phyloP scores from a whole-genome alignment of 1,140 invertebrate species.

The Rhopalosiphum maidis region DNA sequence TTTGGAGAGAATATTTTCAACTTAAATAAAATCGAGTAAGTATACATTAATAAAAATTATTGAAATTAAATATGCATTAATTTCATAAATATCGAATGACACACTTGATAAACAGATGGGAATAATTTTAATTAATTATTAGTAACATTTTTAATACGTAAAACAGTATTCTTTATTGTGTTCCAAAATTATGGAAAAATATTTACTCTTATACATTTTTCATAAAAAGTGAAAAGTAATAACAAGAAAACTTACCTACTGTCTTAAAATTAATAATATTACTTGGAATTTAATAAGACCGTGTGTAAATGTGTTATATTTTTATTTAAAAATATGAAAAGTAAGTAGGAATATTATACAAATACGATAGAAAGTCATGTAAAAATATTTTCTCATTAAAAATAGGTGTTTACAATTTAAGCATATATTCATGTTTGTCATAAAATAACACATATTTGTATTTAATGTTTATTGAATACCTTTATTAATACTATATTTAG shows the following conservation, averaged over 20 bases:
- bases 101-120: background rate
- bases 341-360: background rate
- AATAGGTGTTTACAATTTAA: background rate
- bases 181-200: background rate
- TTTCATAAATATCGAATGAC: background rate
- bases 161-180: too few relatives aligned
- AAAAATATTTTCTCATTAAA: background rate
- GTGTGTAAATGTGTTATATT: background rate
- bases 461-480: background rate
- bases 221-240: background rate
- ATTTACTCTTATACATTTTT: background rate
- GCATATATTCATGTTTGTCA: background rate
- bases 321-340: background rate
- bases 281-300: too few relatives aligned
- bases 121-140: background rate
- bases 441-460: background rate
- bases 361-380: background rate
- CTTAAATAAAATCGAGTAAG: background rate
- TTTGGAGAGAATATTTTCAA: background rate
- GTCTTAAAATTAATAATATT: background rate
- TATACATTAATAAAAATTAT: background rate
- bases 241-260: background rate
- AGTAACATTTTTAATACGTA: too few relatives aligned
- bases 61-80: background rate
- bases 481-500: background rate